Base-by-base conservation (phyloP, 1,140 invertebrate genomes). In the Drosophila subobscura region DNA sequence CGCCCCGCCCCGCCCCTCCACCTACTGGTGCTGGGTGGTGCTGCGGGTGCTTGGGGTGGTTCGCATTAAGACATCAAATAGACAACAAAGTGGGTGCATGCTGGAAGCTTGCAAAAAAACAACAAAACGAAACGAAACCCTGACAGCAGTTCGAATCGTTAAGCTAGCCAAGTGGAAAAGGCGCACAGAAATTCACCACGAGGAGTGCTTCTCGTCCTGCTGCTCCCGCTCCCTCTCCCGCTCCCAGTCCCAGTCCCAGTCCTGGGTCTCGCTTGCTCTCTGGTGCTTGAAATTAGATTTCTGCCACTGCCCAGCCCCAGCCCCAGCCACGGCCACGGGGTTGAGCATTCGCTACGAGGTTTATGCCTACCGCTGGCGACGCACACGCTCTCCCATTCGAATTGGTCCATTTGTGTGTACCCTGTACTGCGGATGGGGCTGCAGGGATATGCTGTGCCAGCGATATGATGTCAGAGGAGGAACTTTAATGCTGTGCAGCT, bases 271-370 rank as follows among this genome's bases (percentile, higher is more conserved):
- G 33, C 61, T n/a, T 68, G 64, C 66, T 68, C 66, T 70, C 64
- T 70, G 64, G 66, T 70, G 66, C 66, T 70, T 70, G 66, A 70
- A 70, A 70, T 70, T 70, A 56, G 66, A 70, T 70, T 70, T 70
- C 64, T 70, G 66, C 42, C 66, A 51, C 47, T 68, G 66, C 64
- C 50, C 63, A 54, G 65, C 6, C 33, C 33, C 33, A 37, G 3
- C 8, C 10, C 33, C 33, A 33, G 29, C 29, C 29, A 2, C 29
- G 3, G 16, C 16, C 16, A 20, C 16, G 16, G 25, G 5, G 25
- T 5, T 6, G 16, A 1, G 10, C 51, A 70, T 70, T 70, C 66
- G 66, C 55, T 70, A 70, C 66, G 66, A 70, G 66, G 64, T 68
- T 68, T 70, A 68, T 29, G 33, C 33, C 8, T 10, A 4, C 33